Base-by-base conservation (phyloP, 2,888 invertebrate genomes). In the Limnephilus rhombicus region DNA sequence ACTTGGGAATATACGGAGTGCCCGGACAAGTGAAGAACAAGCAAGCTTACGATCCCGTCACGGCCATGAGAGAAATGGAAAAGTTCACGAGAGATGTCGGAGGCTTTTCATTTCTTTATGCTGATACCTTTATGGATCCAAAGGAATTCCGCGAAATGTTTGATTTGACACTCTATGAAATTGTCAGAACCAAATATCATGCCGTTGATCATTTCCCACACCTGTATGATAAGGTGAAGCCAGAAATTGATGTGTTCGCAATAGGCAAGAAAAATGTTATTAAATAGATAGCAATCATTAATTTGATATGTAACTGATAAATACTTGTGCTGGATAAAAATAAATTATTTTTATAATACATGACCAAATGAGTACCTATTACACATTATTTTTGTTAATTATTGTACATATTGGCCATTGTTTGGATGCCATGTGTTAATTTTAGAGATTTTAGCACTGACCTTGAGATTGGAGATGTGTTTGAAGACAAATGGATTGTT, bases 401-500 rank as follows among this genome's bases (percentile, higher is more conserved):
- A 68, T 68, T 68, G 24, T 68, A 45, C 12, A 12, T 45, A 68
- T n/a, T 68, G 24, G 24, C 24, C 53, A 15, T 53, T 53, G 3
- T 53, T 68, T n/a, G 24, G n/a, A 68, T 1, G 9, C 24, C 7
- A 68, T 24, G 68, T n/a, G 24, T 68, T 68, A 7, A 68, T 24
- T 68, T 68, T 68, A n/a, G 24, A 68, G 68, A 68, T n/a, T 68
- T 24, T 24, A 68, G 24, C 68, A 93, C 94, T 94, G 94, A 97
- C 97, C 97, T 99, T 99, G 5, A 99, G 95, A 95, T 99, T 99
- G 1, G 98, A 98, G 94, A 99, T 99, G 95, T 99, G 99, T 94
- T 99, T 98, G 96, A 99, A 99, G 3, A 99, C 98, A 96, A 99
- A 99, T 0, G 99, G 99, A 96, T 99, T 99, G 95, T 99, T 99